phyloP scores from a whole-genome alignment of 2,888 invertebrate species.

The Galerucella calmariensis region DNA sequence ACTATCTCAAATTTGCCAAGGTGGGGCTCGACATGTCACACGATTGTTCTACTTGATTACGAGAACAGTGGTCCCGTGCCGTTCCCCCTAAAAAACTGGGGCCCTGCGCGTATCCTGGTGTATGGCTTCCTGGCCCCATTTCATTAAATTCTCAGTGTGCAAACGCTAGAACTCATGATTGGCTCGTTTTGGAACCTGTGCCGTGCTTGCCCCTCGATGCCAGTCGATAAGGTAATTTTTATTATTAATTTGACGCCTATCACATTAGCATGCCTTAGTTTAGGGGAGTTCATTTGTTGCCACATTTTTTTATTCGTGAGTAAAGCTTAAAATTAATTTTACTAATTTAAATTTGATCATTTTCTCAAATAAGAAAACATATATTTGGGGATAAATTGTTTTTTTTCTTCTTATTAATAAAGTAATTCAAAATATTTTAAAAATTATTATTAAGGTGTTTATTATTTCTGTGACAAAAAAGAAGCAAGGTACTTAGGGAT shows the following conservation, averaged over 20 bases:
- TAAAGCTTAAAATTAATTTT: too few relatives aligned
- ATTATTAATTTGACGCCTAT: constrained; percentile 10
- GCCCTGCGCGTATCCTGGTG: constrained; percentile 47
- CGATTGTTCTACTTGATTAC: constrained; percentile 43
- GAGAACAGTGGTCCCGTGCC: constrained; percentile 41
- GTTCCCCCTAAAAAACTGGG: constrained; percentile 41
- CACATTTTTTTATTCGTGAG: background rate
- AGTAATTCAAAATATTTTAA: too few relatives aligned
- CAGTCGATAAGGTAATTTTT: constrained; percentile 86
- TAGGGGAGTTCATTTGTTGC: background rate
- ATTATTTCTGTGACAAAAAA: too few relatives aligned
- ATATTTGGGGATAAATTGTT: too few relatives aligned
- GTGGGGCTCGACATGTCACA: constrained; percentile 56
- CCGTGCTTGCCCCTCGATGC: constrained; percentile 96
- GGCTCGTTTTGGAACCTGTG: constrained; percentile 98
- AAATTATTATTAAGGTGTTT: too few relatives aligned
- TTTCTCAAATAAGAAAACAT: too few relatives aligned
- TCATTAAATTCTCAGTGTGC: constrained; percentile 48
- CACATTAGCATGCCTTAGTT: background rate
- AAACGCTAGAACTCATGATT: constrained; percentile 78
- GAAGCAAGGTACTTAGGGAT: too few relatives aligned
- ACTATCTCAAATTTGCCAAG: constrained; percentile 53
- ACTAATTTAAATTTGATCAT: too few relatives aligned
- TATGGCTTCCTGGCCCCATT: constrained; percentile 55
- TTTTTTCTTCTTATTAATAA: too few relatives aligned